A percentile compares a stretch with the other conserved stretches of the same genome.
Evolutionary conservation across 2,113 vertebrate species (phyloP).

Genomic region (Pterocles gutturalis): DNA sequence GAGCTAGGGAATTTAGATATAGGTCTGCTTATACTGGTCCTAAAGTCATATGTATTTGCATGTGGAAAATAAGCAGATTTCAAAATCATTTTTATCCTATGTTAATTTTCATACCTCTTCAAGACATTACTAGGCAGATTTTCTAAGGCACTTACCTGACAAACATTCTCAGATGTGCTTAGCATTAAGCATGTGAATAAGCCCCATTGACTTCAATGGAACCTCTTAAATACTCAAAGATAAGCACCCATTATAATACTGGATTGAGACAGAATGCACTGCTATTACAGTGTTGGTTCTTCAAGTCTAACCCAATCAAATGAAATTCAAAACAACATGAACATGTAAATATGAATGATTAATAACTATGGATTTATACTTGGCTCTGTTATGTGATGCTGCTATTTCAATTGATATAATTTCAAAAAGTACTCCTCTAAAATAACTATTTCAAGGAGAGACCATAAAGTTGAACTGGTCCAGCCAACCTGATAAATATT

Average conservation of each 20-base stretch:
- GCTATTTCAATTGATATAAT: neutral
- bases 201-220: neutral
- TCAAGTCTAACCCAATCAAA: neutral
- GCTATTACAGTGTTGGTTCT: neutral
- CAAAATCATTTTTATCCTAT: conserved; percentile 51
- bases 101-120: conserved; percentile 61
- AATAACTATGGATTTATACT: neutral
- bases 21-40: neutral
- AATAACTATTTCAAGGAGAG: neutral
- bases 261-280: neutral
- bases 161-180: neutral
- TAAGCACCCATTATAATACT: neutral
- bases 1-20: neutral
- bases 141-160: neutral
- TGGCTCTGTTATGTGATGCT: neutral
- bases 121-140: neutral
- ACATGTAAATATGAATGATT: neutral
- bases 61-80: conserved; percentile 2
- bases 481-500: neutral
- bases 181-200: neutral
- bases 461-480: neutral
- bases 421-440: neutral
- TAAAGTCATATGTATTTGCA: neutral
- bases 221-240: neutral
- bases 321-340: neutral